Evolutionary conservation across 2,888 invertebrate species (phyloP).

Genomic region (Hyposoter didymator): DNA sequence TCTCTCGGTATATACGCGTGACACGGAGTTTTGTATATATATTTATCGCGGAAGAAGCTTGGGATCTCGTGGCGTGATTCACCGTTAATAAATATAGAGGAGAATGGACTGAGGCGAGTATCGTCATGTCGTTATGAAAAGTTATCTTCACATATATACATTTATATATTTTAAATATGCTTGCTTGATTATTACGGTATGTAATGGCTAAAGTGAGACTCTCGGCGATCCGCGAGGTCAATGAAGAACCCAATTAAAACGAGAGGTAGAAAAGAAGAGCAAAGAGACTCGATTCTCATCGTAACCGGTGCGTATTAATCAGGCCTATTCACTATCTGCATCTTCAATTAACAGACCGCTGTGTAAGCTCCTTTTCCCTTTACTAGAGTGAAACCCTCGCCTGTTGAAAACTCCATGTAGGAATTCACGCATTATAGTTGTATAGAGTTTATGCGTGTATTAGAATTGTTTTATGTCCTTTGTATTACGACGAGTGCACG

Average conservation of each 20-base stretch:
- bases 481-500: neutral
- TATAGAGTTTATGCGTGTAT: neutral
- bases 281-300: constrained; percentile 27
- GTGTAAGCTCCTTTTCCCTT: constrained; percentile 27
- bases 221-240: constrained; percentile 39
- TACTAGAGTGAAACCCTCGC: neutral
- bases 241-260: constrained; percentile 70
- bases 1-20: neutral
- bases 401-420: constrained; percentile 13
- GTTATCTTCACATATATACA: neutral
- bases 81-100: constrained; percentile 9
- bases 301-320: constrained; percentile 67
- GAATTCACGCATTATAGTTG: neutral
- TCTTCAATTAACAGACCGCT: constrained; percentile 61
- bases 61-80: constrained; percentile 19
- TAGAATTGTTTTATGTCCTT: neutral
- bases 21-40: neutral
- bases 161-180: neutral
- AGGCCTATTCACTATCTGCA: constrained; percentile 64
- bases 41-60: neutral
- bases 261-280: constrained; percentile 1
- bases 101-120: constrained; percentile 1
- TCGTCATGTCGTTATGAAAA: constrained; percentile 27
- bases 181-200: constrained; percentile 15
- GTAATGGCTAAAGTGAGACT: constrained; percentile 9